Evolutionary conservation across 1,140 invertebrate species (phyloP), one percentile per base, ranked within the genome.

Genomic region (Littorina saxatilis): DNA sequence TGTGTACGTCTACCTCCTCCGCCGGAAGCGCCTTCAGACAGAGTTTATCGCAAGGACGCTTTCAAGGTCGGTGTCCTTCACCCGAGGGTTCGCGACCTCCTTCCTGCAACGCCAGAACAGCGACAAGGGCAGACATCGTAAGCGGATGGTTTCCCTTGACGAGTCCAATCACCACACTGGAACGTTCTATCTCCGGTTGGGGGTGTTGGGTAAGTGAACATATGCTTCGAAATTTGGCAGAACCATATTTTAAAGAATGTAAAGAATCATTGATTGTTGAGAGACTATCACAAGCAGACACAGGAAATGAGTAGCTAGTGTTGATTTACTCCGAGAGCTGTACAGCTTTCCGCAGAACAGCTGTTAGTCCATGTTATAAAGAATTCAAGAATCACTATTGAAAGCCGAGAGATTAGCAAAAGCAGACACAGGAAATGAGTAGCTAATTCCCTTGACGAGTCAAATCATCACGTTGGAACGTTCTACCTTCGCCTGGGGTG

Each of bases 131-230:
- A 79, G 29, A 40, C 37, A n/a, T 20, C 40, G 75, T 5, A 79
- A 52, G 73, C 29, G 74, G 4, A 55, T 43, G 27, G 52, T 77
- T 23, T 85, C 84, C 37, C 78, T 85, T 35, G 84, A 86, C 52
- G 77, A 50, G 29, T 82, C 83, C 15, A 61, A 85, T 61, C 80
- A 85, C 2, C 88, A 89, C 40, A 90, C 89, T 90, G 98, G 98
- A 81, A 99, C 97, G 88, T 98, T 99, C 92, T 99, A 99, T 92
- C 94, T 99, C 5, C 94, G 98, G 86, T 97, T 99, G 86, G 98
- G 98, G 83, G 97, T 97, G 82, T 97, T 99, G 87, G 98, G 98
- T 99, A 94, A 94, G 93, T 89, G 47, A 17, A 29, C n/a, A n/a
- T n/a, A n/a, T n/a, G n/a, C n/a, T n/a, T n/a, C n/a, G n/a, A n/a